Percentiles rank a stretch among this genome's conserved stretches.
These are phyloP conservation scores for Silurus asotus DNA, from an alignment of 2,113 vertebrate species.

Conservation along the genomic window DNA sequence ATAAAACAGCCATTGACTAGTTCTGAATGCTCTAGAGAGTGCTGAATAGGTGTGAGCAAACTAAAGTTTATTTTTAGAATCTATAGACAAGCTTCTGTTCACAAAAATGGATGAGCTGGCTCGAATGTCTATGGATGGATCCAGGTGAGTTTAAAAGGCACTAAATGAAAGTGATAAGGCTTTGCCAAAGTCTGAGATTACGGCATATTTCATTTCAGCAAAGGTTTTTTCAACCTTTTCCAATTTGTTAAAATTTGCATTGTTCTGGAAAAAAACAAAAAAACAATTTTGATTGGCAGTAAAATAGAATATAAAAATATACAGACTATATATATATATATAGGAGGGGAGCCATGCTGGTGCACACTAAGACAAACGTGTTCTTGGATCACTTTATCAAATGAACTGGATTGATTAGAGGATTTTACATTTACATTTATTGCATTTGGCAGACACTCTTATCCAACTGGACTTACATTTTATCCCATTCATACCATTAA, in stretches of 20 bases:
- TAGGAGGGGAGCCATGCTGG: neutral
- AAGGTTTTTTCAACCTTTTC: too few relatives aligned
- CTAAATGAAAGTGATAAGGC: conserved; percentile 15
- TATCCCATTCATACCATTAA: too few relatives aligned
- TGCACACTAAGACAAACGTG: neutral
- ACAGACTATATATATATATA: too few relatives aligned
- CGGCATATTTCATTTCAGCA: neutral
- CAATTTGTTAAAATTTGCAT: too few relatives aligned
- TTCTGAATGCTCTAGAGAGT: conserved; percentile 23
- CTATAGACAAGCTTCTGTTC: conserved; percentile 29
- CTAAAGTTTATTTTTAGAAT: neutral
- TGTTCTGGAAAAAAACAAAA: too few relatives aligned
- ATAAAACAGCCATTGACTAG: conserved; percentile 22
- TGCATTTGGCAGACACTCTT: too few relatives aligned
- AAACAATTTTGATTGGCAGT: too few relatives aligned
- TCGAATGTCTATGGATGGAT: conserved; percentile 2
- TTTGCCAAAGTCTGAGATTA: neutral
- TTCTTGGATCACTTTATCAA: neutral
- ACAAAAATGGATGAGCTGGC: conserved; percentile 34
- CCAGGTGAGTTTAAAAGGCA: conserved; percentile 25
- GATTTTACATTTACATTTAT: too few relatives aligned
- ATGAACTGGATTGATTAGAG: too few relatives aligned
- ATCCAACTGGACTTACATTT: too few relatives aligned
- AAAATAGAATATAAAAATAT: too few relatives aligned
- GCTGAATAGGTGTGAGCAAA: conserved; percentile 14